Conservation (phyloP, 2,113 vertebrate species). For the Motacilla tschutschensis region DNA sequence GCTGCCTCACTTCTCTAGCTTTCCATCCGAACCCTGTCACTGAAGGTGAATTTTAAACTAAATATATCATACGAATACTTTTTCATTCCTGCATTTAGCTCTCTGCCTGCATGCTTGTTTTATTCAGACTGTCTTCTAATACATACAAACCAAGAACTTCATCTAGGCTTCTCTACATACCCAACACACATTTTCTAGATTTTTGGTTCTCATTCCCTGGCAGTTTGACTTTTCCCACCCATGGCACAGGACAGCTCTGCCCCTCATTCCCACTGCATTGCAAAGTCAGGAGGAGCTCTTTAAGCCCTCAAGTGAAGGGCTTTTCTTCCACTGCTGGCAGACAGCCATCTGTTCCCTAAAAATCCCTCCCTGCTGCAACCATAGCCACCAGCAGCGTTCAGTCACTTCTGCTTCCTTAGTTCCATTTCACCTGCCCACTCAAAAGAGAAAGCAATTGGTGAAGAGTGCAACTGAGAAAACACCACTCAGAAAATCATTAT, state of each 20-base stretch:
- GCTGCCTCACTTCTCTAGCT: neutral
- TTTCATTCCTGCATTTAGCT: neutral
- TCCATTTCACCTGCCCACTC: slow-evolving; percentile 11
- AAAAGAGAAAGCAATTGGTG: slow-evolving; percentile 10
- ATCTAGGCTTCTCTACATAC: neutral
- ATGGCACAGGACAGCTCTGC: neutral
- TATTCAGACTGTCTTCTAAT: neutral
- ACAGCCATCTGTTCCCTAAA: neutral
- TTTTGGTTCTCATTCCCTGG: neutral
- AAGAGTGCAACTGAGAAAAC: slow-evolving; percentile 1
- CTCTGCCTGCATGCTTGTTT: neutral
- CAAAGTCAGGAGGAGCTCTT: neutral
- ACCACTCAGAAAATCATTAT: neutral
- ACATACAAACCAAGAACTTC: neutral
- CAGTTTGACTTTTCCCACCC: neutral
- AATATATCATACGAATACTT: neutral
- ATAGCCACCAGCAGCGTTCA: neutral
- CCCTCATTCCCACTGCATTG: neutral
- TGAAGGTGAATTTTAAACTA: neutral
- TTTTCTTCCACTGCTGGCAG: neutral
- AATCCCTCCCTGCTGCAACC: neutral
- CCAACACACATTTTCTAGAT: neutral
- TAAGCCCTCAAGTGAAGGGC: neutral
- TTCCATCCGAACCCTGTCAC: neutral
- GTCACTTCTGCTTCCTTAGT: slow-evolving; percentile 28